Conservation (phyloP, 2,113 vertebrate species). For the Prunella himalayana region DNA sequence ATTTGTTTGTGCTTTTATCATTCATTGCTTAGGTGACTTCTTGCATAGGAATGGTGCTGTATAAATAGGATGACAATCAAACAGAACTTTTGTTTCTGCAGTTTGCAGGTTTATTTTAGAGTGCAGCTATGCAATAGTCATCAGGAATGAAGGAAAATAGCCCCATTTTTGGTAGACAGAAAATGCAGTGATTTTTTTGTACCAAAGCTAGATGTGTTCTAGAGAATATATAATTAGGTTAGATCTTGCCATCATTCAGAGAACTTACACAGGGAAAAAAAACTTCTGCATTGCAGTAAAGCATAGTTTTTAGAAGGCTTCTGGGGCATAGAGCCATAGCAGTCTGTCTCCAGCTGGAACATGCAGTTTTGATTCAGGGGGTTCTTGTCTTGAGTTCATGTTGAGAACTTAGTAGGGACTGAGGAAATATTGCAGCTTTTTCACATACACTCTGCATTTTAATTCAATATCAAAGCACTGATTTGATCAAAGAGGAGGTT, state of each 20-base stretch:
- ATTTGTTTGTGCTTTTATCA: slow-evolving; percentile 26
- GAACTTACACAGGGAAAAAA: background rate
- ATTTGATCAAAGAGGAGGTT: background rate
- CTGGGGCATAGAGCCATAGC: background rate
- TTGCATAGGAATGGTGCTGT: background rate
- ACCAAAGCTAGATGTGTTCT: background rate
- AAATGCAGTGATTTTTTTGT: background rate
- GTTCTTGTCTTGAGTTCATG: background rate
- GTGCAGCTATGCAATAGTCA: background rate
- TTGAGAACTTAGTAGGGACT: background rate
- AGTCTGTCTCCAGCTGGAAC: background rate
- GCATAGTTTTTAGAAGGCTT: background rate
- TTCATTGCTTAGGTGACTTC: background rate
- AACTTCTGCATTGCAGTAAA: background rate
- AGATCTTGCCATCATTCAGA: background rate
- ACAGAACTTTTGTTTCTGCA: background rate
- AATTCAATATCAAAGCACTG: background rate
- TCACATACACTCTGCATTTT: background rate
- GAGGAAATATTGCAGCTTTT: background rate
- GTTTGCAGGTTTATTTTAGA: background rate
- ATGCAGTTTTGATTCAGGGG: background rate
- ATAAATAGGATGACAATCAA: background rate
- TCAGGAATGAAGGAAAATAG: background rate
- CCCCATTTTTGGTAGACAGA: accelerated
- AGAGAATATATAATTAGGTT: background rate